A percentile compares a stretch with the other conserved stretches of the same genome.
Conservation (phyloP, 2,888 invertebrate species). For the Synergus laeviventris region DNA sequence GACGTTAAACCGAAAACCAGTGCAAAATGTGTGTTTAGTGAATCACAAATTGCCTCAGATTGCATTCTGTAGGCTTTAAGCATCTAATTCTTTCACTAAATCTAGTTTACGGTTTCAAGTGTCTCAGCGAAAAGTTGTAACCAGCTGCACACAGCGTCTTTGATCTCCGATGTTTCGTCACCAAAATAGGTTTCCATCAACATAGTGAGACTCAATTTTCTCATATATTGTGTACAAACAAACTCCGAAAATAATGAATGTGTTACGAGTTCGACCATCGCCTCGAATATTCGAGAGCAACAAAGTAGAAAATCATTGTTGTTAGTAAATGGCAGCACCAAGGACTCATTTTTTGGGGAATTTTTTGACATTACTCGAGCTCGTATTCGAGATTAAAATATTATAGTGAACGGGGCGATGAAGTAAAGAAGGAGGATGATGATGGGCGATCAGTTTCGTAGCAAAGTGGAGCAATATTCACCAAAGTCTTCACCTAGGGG, state of each 20-base stretch:
- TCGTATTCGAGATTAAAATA: conserved; percentile 33
- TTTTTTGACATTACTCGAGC: conserved; percentile 18
- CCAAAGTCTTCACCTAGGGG: conserved; percentile 96
- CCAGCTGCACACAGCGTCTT: conserved; percentile 28
- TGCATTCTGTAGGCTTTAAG: neutral
- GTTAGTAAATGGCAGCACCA: conserved; percentile 23
- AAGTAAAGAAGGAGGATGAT: conserved; percentile 82
- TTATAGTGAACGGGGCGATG: conserved; percentile 64
- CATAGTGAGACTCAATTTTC: neutral
- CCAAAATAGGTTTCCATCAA: neutral
- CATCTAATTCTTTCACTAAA: neutral
- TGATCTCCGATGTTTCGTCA: conserved; percentile 34
- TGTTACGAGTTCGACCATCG: neutral
- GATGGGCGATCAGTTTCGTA: conserved; percentile 94
- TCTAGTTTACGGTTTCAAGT: neutral
- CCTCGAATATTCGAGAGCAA: conserved; percentile 27
- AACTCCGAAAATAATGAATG: conserved; percentile 4
- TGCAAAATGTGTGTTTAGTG: conserved; percentile 20
- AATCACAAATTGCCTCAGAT: conserved; percentile 3
- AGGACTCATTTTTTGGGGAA: neutral
- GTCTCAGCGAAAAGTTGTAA: neutral
- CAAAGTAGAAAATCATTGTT: neutral
- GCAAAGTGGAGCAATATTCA: conserved; percentile 93
- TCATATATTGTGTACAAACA: conserved; percentile 12
- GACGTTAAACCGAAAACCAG: conserved; percentile 26